Conservation (phyloP, 2,113 vertebrate species). For the Stomatorhinus ivindoensis region DNA sequence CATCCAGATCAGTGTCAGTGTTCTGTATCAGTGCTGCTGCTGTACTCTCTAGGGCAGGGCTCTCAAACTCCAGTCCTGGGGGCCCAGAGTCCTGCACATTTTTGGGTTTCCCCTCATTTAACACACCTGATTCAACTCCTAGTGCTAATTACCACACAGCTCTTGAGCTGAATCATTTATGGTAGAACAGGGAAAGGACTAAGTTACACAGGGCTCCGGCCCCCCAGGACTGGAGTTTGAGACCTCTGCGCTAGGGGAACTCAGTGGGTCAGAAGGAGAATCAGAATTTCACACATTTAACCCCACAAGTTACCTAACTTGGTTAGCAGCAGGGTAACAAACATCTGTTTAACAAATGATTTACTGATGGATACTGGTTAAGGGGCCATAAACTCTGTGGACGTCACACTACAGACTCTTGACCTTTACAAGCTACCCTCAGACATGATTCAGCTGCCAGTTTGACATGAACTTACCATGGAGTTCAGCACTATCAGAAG, state of each 20-base stretch:
- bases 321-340: not conserved
- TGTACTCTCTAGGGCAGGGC: not conserved
- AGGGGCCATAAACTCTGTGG: not conserved
- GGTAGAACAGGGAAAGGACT: too few species aligned
- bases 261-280: not conserved
- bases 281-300: not conserved
- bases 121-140: too few species aligned
- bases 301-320: not conserved
- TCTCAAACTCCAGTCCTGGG: too few species aligned
- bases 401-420: not conserved
- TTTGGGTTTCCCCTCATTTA: too few species aligned
- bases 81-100: too few species aligned
- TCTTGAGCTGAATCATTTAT: too few species aligned
- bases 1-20: not conserved
- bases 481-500: constrained; percentile 79
- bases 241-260: too few species aligned
- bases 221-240: too few species aligned
- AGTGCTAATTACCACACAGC: too few species aligned
- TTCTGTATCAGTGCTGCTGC: not conserved
- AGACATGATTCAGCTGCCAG: not conserved
- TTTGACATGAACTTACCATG: constrained; percentile 61
- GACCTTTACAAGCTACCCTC: not conserved
- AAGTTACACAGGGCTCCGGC: too few species aligned
- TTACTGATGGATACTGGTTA: not conserved
- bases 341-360: not conserved